A percentile compares a stretch with the other conserved stretches of the same genome.
Evolutionary conservation across 2,888 invertebrate species (phyloP).

Genomic region (Acronicta aceris): DNA sequence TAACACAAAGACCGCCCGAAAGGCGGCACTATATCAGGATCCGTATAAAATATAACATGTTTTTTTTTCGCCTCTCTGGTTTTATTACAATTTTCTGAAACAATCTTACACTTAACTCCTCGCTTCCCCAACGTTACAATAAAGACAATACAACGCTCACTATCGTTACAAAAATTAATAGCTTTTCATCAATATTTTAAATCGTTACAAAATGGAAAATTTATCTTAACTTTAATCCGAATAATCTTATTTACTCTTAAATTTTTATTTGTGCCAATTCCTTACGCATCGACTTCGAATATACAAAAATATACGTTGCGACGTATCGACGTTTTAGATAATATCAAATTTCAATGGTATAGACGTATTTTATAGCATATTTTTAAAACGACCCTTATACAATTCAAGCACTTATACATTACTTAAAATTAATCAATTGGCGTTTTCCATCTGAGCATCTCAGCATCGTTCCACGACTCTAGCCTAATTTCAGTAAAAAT

Average conservation of each 20-base stretch:
- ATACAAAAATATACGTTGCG: slow-evolving; percentile 86
- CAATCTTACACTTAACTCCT: slow-evolving; percentile 81
- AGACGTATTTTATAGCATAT: slow-evolving; percentile 72
- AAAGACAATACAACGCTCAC: slow-evolving; percentile 87
- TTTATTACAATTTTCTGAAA: slow-evolving; percentile 89
- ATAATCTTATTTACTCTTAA: slow-evolving; percentile 71
- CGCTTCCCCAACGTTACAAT: slow-evolving; percentile 84
- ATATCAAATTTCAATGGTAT: slow-evolving; percentile 81
- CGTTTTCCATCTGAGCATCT: slow-evolving; percentile 83
- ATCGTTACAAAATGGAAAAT: slow-evolving; percentile 84
- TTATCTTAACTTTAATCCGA: slow-evolving; percentile 72
- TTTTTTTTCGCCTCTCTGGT: slow-evolving; percentile 79
- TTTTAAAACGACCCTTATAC: slow-evolving; percentile 76
- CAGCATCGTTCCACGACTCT: slow-evolving; percentile 63
- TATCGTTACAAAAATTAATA: slow-evolving; percentile 82
- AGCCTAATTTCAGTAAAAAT: slow-evolving; percentile 84
- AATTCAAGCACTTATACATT: slow-evolving; percentile 82
- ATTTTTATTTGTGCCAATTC: slow-evolving; percentile 83
- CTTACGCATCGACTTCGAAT: slow-evolving; percentile 82
- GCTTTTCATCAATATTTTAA: slow-evolving; percentile 76
- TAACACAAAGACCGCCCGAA: slow-evolving; percentile 77
- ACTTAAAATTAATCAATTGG: slow-evolving; percentile 83
- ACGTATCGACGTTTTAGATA: slow-evolving; percentile 79
- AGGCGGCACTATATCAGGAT: slow-evolving; percentile 77
- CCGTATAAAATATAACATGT: slow-evolving; percentile 87